Evolutionary conservation across 2,113 vertebrate species (phyloP), one percentile per base, ranked within the genome.

Genomic region (Symphodus melops): DNA sequence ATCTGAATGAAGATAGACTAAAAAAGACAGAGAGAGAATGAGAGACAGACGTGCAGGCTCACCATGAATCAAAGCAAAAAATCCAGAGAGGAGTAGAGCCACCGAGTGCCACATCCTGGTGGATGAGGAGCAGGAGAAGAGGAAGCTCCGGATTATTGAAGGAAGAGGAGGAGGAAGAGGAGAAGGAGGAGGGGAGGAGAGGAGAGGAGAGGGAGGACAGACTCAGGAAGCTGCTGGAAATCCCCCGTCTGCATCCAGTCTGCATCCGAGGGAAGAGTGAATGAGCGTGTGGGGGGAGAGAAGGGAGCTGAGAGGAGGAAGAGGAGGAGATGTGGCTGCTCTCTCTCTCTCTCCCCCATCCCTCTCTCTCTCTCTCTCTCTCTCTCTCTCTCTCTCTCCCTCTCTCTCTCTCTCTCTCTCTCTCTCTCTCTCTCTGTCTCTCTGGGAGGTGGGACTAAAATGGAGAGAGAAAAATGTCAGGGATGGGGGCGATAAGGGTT

Each of bases 21-120:
- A 60, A 37, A 19, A 52, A 63, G 21, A 68, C 55, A 44, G 72
- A 69, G 57, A 2, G 12, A 48, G 46, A 19, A 11, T 51, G 54
- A 71, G 58, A 69, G 62, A 51, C 21, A 88, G 80, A 54, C 66
- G 11, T 42, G 20, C 44, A 23, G 74, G 77, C 94, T 91, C 91
- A 95, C 94, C 94, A 52, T 93, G 92, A 75, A 95, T 88, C 88
- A 94, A 69, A 85, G 93, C 89, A 28, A 78, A 94, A 77, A 94
- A 88, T 86, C 90, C 92, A 87, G 86, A 92, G 61, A 94, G 88
- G 74, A 94, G 86, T 72, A 95, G 88, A 89, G 86, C 91, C 78
- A 82, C 83, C 73, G 93, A 92, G 85, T 82, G 82, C 93, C 93
- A 94, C 94, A 94, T 95, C 87, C 88, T 93, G 90, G 75, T 82